Conservation (phyloP, 2,797 vertebrate species). For the Acipenser ruthenus region DNA sequence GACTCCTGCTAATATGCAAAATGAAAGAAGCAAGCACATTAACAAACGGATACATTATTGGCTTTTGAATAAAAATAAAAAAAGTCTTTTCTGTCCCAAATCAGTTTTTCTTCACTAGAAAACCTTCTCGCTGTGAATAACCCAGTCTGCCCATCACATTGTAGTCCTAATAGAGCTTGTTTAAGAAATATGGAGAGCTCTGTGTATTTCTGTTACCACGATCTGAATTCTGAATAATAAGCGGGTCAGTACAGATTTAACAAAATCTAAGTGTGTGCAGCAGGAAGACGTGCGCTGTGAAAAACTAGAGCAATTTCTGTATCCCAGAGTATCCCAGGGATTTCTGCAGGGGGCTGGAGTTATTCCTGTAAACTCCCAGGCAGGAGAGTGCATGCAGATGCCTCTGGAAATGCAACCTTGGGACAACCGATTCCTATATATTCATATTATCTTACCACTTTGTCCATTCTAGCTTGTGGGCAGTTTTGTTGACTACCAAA, state of each 20-base stretch:
- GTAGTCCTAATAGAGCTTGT: too few relatives aligned
- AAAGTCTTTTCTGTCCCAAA: too few relatives aligned
- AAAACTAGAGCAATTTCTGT: neutral
- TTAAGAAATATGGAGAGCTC: too few relatives aligned
- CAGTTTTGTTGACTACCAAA: neutral
- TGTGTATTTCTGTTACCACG: neutral
- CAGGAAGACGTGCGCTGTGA: neutral
- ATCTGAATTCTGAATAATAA: neutral
- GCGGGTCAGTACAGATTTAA: neutral
- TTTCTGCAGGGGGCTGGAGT: neutral
- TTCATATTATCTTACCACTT: neutral
- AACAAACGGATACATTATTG: neutral
- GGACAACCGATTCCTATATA: neutral
- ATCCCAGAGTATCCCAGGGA: neutral
- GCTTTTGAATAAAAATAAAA: neutral
- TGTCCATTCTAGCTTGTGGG: neutral
- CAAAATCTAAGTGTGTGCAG: neutral
- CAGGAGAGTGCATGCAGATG: neutral
- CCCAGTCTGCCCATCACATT: too few relatives aligned
- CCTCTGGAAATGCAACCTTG: neutral
- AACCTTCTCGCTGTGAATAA: too few relatives aligned
- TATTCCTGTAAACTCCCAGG: neutral
- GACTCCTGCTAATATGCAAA: neutral
- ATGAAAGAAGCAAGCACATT: neutral
- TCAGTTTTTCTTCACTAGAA: too few relatives aligned